Percentiles rank a stretch among this genome's conserved stretches.
Evolutionary conservation across 1,140 invertebrate genomes (phyloP).

Genomic region (Dendrolimus kikuchii): DNA sequence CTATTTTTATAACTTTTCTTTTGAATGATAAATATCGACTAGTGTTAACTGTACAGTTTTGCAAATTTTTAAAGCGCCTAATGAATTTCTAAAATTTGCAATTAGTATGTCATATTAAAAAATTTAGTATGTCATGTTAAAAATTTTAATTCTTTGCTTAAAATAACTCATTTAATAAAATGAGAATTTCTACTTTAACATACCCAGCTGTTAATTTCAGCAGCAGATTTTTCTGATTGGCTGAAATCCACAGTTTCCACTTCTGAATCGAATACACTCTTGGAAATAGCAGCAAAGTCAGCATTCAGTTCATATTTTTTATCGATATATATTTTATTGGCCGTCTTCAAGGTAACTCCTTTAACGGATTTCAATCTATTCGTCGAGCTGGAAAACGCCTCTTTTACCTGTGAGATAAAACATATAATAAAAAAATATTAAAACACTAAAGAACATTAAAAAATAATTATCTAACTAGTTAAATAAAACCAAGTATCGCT

Average conservation of each 20-base stretch:
- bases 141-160: too few relatives aligned
- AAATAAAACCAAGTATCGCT: too few relatives aligned
- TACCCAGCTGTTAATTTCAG: constrained; percentile 72
- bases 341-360: constrained; percentile 25
- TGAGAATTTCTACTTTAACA: constrained; percentile 3
- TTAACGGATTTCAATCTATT: constrained; percentile 16
- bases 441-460: too few relatives aligned
- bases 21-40: too few relatives aligned
- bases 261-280: constrained; percentile 28
- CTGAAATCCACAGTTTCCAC: constrained; percentile 36
- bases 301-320: constrained; percentile 14
- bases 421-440: too few relatives aligned
- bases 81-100: too few relatives aligned
- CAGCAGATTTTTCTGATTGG: constrained; percentile 26
- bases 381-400: constrained; percentile 20
- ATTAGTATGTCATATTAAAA: too few relatives aligned
- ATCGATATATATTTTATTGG: constrained; percentile 24
- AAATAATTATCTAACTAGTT: too few relatives aligned
- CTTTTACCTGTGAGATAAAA: constrained; percentile 27
- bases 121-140: too few relatives aligned
- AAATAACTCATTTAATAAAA: not conserved
- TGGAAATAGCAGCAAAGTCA: constrained; percentile 19
- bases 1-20: too few relatives aligned
- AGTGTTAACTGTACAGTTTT: too few relatives aligned
- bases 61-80: too few relatives aligned